Evolutionary conservation across 1,140 invertebrate species (phyloP), one percentile per base, ranked within the genome.

Genomic region (Cepaea nemoralis): DNA sequence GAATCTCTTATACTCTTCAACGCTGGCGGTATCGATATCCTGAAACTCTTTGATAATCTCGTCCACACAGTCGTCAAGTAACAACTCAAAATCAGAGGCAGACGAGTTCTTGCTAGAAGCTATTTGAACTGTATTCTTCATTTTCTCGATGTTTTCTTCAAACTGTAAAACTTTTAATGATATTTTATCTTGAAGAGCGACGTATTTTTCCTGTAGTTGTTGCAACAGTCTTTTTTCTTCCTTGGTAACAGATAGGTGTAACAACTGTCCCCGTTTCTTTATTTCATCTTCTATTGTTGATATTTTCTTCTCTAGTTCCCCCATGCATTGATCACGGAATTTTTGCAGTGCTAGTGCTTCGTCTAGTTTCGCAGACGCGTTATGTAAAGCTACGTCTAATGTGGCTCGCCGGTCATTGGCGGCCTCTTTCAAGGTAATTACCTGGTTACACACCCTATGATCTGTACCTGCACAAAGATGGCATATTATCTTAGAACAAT

Each of bases 391-490:
- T 0, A 76, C n/a, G 27, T 80, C 24, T 1, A 74, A 24, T 31
- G 63, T 78, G 22, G 45, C 78, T 59, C 79, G 27, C 12, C 67
- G 70, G 40, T 80, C 77, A 14, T 50, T n/a, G 2, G 80, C 83
- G 0, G 77, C 83, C 22, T 84, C 80, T 24, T 3, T 40, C 5
- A 80, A 45, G 3, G 83, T 79, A 27, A 84, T 40, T 2, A 84
- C 83, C 27, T 80, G 69, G 45, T 48, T 45, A 31, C 83, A 84
- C 19, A 80, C 77, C 24, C 83, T 50, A 31, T 84, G 83, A 19
- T 69, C 39, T 42, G 82, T 80, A 35, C 83, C 83, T 14, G 83
- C 83, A 76, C 83, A 84, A 37, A 84, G 74, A 74, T 84, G 83
- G 66, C 83, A 84, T 22, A 84, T 82, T 19, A 48, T 48, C 10